Percentiles rank a stretch among this genome's conserved stretches.
Evolutionary conservation across 2,888 invertebrate species (phyloP).

Genomic region (Trichopria drosophilae): DNA sequence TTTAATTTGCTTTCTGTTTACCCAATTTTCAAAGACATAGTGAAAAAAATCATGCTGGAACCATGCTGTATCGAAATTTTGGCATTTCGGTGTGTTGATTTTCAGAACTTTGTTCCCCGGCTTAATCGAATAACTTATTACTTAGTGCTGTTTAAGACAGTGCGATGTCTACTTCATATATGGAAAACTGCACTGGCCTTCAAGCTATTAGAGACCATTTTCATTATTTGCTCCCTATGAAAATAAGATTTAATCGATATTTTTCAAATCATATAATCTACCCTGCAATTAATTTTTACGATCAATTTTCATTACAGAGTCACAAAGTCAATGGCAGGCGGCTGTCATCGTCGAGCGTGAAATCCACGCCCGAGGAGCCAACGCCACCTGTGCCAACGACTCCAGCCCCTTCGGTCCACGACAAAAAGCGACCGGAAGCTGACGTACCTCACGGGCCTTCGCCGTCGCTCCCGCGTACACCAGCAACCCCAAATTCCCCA

Average conservation of each 20-base stretch:
- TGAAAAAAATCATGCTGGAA: too few relatives aligned
- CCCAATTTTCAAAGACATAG: too few relatives aligned
- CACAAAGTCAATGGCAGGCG: slow-evolving; percentile 63
- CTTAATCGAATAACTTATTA: too few relatives aligned
- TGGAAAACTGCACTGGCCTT: too few relatives aligned
- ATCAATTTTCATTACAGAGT: slow-evolving; percentile 44
- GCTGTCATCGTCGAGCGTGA: slow-evolving; percentile 56
- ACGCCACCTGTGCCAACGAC: slow-evolving; percentile 55
- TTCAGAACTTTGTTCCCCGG: too few relatives aligned
- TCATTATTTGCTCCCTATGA: background rate
- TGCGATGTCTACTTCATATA: too few relatives aligned
- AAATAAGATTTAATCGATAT: slow-evolving; percentile 8
- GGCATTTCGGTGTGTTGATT: too few relatives aligned
- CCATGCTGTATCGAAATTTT: too few relatives aligned
- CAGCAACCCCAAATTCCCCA: slow-evolving; percentile 45
- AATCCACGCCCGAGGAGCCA: slow-evolving; percentile 56
- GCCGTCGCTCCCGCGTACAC: slow-evolving; percentile 52
- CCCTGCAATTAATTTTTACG: too few relatives aligned
- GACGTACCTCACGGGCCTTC: slow-evolving; percentile 56
- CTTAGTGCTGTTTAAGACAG: too few relatives aligned
- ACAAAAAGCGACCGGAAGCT: slow-evolving; percentile 55
- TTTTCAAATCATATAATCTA: background rate
- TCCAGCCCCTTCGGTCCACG: slow-evolving; percentile 53
- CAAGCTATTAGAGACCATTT: too few relatives aligned
- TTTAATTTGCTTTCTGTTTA: too few relatives aligned